Base-by-base conservation (phyloP, 2,888 invertebrate genomes). In the Drosophila melanosoma region DNA sequence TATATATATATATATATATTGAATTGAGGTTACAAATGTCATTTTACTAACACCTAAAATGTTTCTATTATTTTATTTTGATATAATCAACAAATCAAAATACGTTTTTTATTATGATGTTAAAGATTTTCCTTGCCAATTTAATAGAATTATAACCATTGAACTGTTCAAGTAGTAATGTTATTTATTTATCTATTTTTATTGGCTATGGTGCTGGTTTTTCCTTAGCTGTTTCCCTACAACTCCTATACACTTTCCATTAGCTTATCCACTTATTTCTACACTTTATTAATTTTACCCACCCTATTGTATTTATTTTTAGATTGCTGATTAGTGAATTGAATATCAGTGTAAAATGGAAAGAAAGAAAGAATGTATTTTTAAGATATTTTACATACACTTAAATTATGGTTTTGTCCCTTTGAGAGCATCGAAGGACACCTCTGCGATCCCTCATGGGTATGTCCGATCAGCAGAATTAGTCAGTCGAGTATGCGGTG, bases 301-400 rank as follows among this genome's bases (percentile, higher is more conserved):
- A 17, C 12, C 6, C 2, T 48, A 23, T 15, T 23, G 7, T 15
- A 23, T 15, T 7, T 23, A 23, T 12, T 48, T 7, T 15, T 7
- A n/a, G 11, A 42, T 42, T 42, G n/a, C 2, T 42, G 11, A 20
- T 42, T 42, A 23, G 15, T 23, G 15, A 48, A 15, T 15, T 23
- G 17, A 17, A 10, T 6, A 26, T 26, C 10, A 49, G 3, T 3
- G 2, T 10, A 3, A 0, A 49, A 17, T 26, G n/a, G n/a, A n/a
- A n/a, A 5, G 7, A 45, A 1, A 45, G 4, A 15, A 1, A 8
- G 0, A 15, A 23, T 23, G 0, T 0, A 8, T 45, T 15, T 23
- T 8, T 23, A 23, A 45, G 15, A 45, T 23, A 7, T 45, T 20
- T 20, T 15, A 1, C 23, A 23, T 15, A 1, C 45, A 12, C 10